phyloP scores from a whole-genome alignment of 1,140 invertebrate genomes.

The Mylabris phalerata region DNA sequence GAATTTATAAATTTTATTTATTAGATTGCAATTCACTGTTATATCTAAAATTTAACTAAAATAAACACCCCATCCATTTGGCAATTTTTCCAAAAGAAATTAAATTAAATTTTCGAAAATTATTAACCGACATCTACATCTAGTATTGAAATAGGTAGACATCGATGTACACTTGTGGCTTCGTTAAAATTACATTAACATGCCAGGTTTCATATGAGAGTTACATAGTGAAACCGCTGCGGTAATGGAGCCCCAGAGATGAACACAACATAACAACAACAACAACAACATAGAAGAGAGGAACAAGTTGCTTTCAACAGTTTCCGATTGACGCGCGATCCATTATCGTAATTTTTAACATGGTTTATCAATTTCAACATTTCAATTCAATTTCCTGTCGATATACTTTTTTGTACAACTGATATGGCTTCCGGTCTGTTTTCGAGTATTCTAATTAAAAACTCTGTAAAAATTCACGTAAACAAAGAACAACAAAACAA shows the following conservation, averaged over 20 bases:
- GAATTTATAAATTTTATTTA: conserved; percentile 17
- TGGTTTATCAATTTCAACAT: conserved; percentile 32
- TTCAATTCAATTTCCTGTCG: conserved; percentile 29
- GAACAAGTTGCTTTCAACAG: no score
- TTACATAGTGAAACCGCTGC: conserved; percentile 17
- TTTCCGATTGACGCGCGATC: conserved; percentile 27
- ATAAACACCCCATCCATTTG: not conserved
- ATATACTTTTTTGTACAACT: conserved; percentile 3
- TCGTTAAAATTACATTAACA: conserved; percentile 40
- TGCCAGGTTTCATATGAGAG: conserved; percentile 29
- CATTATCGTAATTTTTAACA: conserved; percentile 35
- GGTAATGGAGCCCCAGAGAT: conserved; percentile 30
- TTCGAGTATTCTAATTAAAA: no score
- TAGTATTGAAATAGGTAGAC: not conserved
- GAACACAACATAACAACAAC: not conserved
- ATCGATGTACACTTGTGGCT: conserved; percentile 29
- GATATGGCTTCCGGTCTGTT: not conserved
- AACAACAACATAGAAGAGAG: no score
- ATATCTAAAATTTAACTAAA: not conserved
- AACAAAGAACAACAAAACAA: no score
- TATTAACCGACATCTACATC: not conserved
- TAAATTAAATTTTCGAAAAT: not conserved
- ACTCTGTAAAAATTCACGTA: no score
- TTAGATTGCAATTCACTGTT: not conserved
- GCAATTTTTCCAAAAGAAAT: not conserved